A percentile compares a stretch with the other conserved stretches of the same genome.
Evolutionary conservation across 2,113 vertebrate species (phyloP).

Genomic region (Eurystomus gularis): DNA sequence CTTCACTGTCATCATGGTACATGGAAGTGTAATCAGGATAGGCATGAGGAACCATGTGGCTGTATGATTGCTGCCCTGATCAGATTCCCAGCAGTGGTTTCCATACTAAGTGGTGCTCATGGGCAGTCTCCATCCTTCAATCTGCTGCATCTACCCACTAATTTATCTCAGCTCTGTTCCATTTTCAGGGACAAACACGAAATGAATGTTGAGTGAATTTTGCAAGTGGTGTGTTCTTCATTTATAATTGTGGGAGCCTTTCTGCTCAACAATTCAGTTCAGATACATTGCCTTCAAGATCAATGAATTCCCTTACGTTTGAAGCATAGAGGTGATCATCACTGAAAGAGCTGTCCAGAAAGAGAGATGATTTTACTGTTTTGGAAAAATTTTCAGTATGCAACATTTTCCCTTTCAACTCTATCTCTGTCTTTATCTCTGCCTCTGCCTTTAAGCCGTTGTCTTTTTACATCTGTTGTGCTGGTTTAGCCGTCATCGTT

Average conservation of each 20-base stretch:
- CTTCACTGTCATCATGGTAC: not conserved
- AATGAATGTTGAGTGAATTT: not conserved
- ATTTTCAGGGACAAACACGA: not conserved
- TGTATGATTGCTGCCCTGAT: not conserved
- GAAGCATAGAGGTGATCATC: not conserved
- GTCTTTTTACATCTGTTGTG: not conserved
- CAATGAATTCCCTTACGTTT: not conserved
- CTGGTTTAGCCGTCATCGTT: too few species aligned
- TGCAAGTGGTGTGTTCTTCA: not conserved
- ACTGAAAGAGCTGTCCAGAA: not conserved
- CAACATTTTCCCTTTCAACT: not conserved
- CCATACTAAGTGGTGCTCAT: not conserved
- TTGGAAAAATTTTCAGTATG: not conserved
- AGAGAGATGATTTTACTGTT: not conserved
- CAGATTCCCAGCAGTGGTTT: not conserved
- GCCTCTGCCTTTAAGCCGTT: not conserved
- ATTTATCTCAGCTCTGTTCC: not conserved
- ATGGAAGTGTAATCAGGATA: not conserved
- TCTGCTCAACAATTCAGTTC: not conserved
- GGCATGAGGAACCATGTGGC: rapidly evolving
- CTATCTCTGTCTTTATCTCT: not conserved
- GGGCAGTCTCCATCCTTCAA: not conserved
- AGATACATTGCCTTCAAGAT: not conserved
- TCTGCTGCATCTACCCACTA: not conserved
- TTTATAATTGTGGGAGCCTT: not conserved